phyloP scores from a whole-genome alignment of 2,113 vertebrate species.

The Pteronura brasiliensis region DNA sequence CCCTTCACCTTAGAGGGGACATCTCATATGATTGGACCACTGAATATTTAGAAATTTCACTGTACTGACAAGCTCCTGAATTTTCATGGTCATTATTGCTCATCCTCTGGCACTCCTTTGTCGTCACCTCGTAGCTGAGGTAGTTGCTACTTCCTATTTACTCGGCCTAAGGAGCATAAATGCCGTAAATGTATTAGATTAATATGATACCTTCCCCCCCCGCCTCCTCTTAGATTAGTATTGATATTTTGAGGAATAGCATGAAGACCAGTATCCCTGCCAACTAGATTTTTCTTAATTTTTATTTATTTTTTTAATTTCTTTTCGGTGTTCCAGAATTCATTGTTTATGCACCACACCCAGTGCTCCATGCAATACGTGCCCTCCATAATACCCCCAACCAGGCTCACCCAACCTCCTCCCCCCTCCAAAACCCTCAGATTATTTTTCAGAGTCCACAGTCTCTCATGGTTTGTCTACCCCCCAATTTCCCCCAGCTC shows the following conservation, averaged over 20 bases:
- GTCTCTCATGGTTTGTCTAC: too few relatives aligned
- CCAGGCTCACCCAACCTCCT: too few relatives aligned
- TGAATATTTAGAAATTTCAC: not conserved
- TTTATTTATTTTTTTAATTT: too few relatives aligned
- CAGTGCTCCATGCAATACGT: too few relatives aligned
- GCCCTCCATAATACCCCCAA: too few relatives aligned
- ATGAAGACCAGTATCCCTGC: not conserved
- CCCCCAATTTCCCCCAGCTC: too few relatives aligned
- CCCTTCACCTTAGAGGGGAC: not conserved
- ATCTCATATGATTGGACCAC: not conserved
- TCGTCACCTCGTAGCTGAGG: not conserved
- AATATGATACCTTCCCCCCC: not conserved
- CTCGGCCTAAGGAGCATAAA: not conserved
- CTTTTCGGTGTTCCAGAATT: too few relatives aligned
- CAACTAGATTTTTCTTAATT: not conserved
- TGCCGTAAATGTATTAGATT: not conserved
- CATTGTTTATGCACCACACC: too few relatives aligned
- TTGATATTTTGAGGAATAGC: not conserved
- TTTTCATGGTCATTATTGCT: not conserved
- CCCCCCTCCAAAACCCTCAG: too few relatives aligned
- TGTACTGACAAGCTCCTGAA: not conserved
- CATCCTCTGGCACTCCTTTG: not conserved
- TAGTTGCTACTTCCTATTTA: not conserved
- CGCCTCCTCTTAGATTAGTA: not conserved
- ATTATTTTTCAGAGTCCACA: too few relatives aligned